Conservation (phyloP, 2,888 invertebrate genomes). For the Neoitamus cyanurus region DNA sequence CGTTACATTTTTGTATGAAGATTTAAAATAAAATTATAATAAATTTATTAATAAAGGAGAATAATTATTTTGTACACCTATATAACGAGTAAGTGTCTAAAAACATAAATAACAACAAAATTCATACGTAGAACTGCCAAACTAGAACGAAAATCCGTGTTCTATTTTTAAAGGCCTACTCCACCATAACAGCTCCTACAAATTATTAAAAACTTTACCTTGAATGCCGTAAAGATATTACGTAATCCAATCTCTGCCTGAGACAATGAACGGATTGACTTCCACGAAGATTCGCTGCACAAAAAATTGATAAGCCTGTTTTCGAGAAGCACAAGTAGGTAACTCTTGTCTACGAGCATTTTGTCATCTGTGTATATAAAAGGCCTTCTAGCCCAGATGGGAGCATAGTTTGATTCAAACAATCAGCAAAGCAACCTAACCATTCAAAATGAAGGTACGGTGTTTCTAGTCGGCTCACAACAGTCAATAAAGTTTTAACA, state of each 20-base stretch:
- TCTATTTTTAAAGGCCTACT: background rate
- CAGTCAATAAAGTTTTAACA: background rate
- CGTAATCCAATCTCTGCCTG: background rate
- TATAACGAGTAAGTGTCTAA: no score
- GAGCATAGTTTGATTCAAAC: background rate
- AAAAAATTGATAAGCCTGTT: background rate
- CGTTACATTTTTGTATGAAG: no score
- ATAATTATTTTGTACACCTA: no score
- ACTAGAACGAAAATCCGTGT: background rate
- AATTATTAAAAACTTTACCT: background rate
- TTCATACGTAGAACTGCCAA: background rate
- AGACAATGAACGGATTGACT: background rate
- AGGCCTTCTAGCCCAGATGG: background rate
- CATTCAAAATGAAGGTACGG: constrained; percentile 22
- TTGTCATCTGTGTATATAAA: background rate
- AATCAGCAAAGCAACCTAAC: background rate
- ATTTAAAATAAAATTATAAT: no score
- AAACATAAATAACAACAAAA: background rate
- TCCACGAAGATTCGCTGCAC: background rate
- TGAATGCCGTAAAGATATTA: background rate
- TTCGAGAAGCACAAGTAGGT: background rate
- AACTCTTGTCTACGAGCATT: background rate
- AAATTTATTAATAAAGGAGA: no score
- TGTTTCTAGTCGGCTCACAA: background rate
- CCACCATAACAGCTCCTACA: background rate